Conservation (phyloP, 2,113 vertebrate genomes). For the Nothocercus julius region DNA sequence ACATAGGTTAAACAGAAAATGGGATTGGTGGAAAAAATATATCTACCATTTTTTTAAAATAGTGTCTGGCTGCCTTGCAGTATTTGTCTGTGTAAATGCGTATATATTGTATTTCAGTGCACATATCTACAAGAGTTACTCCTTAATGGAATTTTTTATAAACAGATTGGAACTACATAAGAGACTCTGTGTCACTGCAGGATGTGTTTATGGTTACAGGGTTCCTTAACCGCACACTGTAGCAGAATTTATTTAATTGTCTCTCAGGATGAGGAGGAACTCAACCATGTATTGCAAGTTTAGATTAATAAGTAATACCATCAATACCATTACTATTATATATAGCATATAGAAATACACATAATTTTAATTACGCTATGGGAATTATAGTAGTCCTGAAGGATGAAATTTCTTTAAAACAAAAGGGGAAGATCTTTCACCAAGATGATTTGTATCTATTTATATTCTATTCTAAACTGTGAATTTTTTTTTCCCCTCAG, state of each 20-base stretch:
- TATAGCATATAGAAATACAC: neutral
- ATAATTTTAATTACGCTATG: neutral
- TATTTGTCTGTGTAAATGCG: neutral
- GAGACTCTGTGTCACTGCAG: neutral
- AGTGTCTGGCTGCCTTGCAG: neutral
- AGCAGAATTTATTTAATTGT: neutral
- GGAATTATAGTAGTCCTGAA: neutral
- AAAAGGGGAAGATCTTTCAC: accelerated
- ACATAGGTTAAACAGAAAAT: neutral
- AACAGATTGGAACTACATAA: neutral
- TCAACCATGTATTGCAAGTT: neutral
- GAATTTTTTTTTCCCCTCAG: neutral
- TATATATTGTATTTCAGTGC: neutral
- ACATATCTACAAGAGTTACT: neutral
- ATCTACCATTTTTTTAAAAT: neutral
- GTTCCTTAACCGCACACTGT: neutral
- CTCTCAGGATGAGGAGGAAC: neutral
- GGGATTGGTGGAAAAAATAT: neutral
- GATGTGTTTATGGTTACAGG: neutral
- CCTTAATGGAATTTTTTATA: neutral
- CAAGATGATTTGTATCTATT: neutral
- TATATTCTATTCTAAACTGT: neutral
- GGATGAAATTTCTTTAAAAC: neutral
- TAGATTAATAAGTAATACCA: neutral
- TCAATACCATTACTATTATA: neutral